A percentile compares a stretch with the other conserved stretches of the same genome.
These are phyloP conservation scores for Acromyrmex charruanus DNA, from an alignment of 1,140 invertebrate genomes.

Conservation along the genomic window DNA sequence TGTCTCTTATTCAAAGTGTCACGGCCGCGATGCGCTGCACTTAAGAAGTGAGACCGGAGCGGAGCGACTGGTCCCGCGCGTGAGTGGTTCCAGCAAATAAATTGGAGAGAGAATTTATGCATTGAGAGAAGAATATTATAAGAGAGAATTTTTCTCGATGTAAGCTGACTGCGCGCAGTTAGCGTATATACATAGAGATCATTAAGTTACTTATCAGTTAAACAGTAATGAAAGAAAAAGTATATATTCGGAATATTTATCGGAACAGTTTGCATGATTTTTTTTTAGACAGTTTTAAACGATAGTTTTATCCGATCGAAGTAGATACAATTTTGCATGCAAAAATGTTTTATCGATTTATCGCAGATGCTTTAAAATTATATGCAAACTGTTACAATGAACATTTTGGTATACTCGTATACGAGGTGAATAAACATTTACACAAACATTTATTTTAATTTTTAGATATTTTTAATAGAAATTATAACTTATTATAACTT, in stretches of 20 bases:
- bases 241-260: not conserved
- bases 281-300: not conserved
- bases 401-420: not conserved
- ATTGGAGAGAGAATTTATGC: constrained; percentile 41
- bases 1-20: constrained; percentile 85
- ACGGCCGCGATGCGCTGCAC: constrained; percentile 78
- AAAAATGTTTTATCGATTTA: not conserved
- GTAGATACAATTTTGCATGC: not conserved
- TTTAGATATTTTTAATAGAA: not conserved
- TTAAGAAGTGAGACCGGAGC: constrained; percentile 34
- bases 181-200: not conserved
- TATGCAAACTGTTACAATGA: not conserved
- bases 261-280: not conserved
- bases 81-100: constrained; percentile 34
- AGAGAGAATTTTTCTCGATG: constrained; percentile 17
- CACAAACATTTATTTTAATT: no score
- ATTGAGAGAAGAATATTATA: not conserved
- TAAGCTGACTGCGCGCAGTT: not conserved
- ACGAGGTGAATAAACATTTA: not conserved
- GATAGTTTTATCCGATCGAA: not conserved
- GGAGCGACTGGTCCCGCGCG: not conserved
- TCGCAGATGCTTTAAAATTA: not conserved
- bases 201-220: constrained; percentile 3
- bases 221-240: not conserved
- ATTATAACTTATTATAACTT: not conserved